phyloP scores from a whole-genome alignment of 2,113 vertebrate species.

The Coracopsis vasa region DNA sequence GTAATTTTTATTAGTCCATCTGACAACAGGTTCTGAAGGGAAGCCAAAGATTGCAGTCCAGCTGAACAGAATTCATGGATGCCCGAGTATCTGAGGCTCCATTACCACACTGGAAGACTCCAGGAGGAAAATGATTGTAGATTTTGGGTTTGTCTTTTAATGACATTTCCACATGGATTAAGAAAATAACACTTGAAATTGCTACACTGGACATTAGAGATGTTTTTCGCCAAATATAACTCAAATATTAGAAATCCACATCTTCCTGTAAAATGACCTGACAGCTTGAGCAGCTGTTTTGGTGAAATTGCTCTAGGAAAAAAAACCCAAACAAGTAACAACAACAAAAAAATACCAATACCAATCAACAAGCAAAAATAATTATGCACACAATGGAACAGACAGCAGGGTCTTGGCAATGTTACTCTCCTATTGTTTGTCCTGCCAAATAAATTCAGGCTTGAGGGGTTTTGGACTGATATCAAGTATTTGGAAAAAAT shows the following conservation, averaged over 20 bases:
- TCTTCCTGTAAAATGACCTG: not conserved
- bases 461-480: constrained; percentile 14
- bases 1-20: not conserved
- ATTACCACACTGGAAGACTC: not conserved
- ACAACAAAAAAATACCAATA: not conserved
- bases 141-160: not conserved
- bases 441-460: constrained; percentile 47
- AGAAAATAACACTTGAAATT: not conserved
- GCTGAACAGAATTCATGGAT: not conserved
- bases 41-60: not conserved
- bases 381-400: not conserved
- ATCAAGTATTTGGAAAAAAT: constrained; percentile 53
- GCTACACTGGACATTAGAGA: not conserved
- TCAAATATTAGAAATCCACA: not conserved
- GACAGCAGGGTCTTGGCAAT: not conserved
- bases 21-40: not conserved
- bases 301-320: not conserved
- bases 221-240: not conserved
- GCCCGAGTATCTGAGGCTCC: not conserved
- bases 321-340: not conserved
- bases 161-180: not conserved
- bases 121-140: not conserved
- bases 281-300: not conserved
- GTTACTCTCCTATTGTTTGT: not conserved
- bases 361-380: constrained; percentile 11